Evolutionary conservation across 2,888 invertebrate genomes (phyloP).

Genomic region (Amaurobius ferox): DNA sequence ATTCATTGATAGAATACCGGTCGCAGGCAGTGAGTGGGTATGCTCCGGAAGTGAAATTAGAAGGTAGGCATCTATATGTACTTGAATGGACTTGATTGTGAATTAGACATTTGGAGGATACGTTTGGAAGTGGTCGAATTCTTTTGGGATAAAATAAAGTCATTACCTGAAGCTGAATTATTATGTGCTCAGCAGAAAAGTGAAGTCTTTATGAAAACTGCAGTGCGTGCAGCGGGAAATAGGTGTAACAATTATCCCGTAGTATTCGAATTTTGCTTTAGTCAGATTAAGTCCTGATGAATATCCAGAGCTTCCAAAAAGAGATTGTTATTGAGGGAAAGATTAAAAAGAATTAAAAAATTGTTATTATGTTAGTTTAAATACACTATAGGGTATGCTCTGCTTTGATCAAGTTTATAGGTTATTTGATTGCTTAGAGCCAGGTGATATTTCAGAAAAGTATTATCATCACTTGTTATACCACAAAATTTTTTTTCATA

Average conservation of each 20-base stretch:
- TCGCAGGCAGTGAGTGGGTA: no score
- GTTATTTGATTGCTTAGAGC: slow-evolving; percentile 25
- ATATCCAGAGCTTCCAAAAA: slow-evolving; percentile 23
- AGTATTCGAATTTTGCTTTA: slow-evolving; percentile 15
- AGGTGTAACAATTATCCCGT: slow-evolving; percentile 19
- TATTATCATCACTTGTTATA: neutral
- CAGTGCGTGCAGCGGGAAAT: slow-evolving; percentile 16
- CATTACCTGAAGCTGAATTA: slow-evolving; percentile 24
- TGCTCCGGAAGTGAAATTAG: no score
- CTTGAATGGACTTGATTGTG: neutral
- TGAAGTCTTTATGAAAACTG: slow-evolving; percentile 21
- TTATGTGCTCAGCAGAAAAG: slow-evolving; percentile 10
- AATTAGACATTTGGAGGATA: no score
- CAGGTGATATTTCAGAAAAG: slow-evolving; percentile 19
- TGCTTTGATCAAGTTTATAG: slow-evolving; percentile 25
- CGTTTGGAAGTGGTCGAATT: slow-evolving; percentile 13
- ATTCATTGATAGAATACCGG: no score
- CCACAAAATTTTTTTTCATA: slow-evolving; percentile 10
- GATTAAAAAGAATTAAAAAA: no score
- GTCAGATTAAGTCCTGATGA: slow-evolving; percentile 28
- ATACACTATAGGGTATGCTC: neutral
- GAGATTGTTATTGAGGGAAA: slow-evolving; percentile 22
- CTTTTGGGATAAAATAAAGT: slow-evolving; percentile 27
- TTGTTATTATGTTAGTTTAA: slow-evolving; percentile 30
- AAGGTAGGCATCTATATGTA: neutral